Percentiles rank a stretch among this genome's conserved stretches.
Conservation (phyloP, 2,113 vertebrate species). For the Myrmecobius fasciatus region DNA sequence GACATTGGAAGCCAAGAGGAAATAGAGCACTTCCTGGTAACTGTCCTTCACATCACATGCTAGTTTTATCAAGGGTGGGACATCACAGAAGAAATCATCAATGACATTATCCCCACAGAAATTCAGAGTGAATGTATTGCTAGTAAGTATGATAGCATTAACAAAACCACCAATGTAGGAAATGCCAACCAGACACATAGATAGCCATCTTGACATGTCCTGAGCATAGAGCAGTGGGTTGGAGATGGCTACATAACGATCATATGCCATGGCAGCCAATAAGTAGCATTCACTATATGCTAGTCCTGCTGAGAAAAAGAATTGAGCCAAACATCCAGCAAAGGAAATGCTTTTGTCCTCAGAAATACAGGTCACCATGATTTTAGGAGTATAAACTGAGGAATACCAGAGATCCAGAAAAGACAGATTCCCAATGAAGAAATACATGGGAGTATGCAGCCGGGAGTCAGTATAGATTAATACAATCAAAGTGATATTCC, state of each 20-base stretch:
- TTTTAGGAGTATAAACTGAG: slow-evolving; percentile 46
- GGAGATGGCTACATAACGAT: slow-evolving; percentile 33
- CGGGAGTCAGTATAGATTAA: neutral
- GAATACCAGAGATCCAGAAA: slow-evolving; percentile 61
- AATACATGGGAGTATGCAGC: slow-evolving; percentile 66
- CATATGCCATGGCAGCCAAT: slow-evolving; percentile 35
- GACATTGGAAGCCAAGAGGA: slow-evolving; percentile 37
- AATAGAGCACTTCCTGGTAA: slow-evolving; percentile 41
- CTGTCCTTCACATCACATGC: neutral
- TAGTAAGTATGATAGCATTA: neutral
- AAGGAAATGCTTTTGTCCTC: slow-evolving; percentile 36
- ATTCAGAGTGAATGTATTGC: slow-evolving; percentile 10
- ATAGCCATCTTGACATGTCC: slow-evolving; percentile 24
- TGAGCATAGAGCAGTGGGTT: slow-evolving; percentile 14
- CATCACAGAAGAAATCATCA: slow-evolving; percentile 47
- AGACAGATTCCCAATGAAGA: slow-evolving; percentile 57
- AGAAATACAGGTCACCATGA: slow-evolving; percentile 33
- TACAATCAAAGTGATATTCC: slow-evolving; percentile 20
- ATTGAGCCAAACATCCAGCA: slow-evolving; percentile 10
- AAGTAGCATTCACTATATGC: slow-evolving; percentile 13
- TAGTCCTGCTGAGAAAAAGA: neutral
- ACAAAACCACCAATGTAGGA: slow-evolving; percentile 9
- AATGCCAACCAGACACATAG: neutral
- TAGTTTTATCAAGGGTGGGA: slow-evolving; percentile 10
- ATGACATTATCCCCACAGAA: slow-evolving; percentile 44